These are phyloP conservation scores for Enteromius anoplus DNA, from an alignment of 2,797 vertebrate species.

Conservation along the genomic window DNA sequence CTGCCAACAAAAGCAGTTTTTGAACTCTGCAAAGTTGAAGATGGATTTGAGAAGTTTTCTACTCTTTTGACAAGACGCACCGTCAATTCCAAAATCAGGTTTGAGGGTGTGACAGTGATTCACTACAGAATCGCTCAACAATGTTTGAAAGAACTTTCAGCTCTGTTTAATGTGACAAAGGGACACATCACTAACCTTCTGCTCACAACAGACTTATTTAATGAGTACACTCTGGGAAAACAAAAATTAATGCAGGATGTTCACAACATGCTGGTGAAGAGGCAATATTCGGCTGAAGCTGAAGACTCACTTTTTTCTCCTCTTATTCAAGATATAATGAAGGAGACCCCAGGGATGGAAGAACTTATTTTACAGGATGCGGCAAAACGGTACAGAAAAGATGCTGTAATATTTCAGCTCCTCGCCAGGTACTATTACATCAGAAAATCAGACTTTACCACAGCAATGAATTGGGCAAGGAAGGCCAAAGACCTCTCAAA, in stretches of 20 bases:
- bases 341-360: conserved; percentile 64
- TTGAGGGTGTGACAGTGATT: conserved; percentile 67
- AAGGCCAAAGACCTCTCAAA: conserved; percentile 62
- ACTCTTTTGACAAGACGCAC: conserved; percentile 62
- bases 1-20: conserved; percentile 62
- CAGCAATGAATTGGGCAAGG: conserved; percentile 62
- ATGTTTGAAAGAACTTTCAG: conserved; percentile 68
- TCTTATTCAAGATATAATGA: conserved; percentile 67
- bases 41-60: conserved; percentile 69
- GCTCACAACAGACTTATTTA: conserved; percentile 63
- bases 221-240: conserved; percentile 68
- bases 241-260: conserved; percentile 65
- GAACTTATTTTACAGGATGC: conserved; percentile 69
- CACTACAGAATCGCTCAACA: conserved; percentile 66
- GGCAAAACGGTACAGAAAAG: conserved; percentile 64
- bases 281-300: conserved; percentile 47
- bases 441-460: conserved; percentile 64
- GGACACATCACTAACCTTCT: conserved; percentile 65
- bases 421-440: conserved; percentile 74
- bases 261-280: conserved; percentile 68
- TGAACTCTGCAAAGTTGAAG: conserved; percentile 61
- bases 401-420: conserved; percentile 71
- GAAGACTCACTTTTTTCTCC: conserved; percentile 67
- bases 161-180: conserved; percentile 44
- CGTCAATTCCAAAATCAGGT: conserved; percentile 57